Base-by-base conservation (phyloP, 2,113 vertebrate species). In the Crypturellus undulatus region DNA sequence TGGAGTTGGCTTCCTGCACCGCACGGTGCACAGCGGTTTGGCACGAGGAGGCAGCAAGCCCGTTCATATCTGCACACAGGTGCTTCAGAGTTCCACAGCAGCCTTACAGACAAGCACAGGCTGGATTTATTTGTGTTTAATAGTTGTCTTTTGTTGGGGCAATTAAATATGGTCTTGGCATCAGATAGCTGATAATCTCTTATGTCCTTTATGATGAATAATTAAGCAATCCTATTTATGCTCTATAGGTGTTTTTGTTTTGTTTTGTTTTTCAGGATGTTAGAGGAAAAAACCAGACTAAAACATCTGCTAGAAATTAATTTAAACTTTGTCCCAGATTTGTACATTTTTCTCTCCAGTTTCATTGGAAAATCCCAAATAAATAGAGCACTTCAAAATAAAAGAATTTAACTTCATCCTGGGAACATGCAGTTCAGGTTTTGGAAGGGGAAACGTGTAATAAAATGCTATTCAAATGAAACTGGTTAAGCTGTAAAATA, bases 401-500 rank as follows among this genome's bases (percentile, higher is more conserved):
- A 93, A 95, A 92, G 92, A 93, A 95, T 92, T 95, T 98, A 97
- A 98, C 98, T 98, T 98, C 98, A 98, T 98, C 98, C 98, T 98
- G 98, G 98, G 98, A 98, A 98, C 97, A 94, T 49, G 22, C 79
- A 88, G 97, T 98, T 98, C 97, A 98, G 97, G 96, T 90, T 97
- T 97, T 97, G 97, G 97, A 98, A 98, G 97, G 97, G 97, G 97
- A 97, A 97, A 97, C 49, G 69, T 94, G 97, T 95, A 96, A 97
- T 96, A 98, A 98, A 97, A 94, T 87, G 68, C 90, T 81, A 85
- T 70, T 98, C 89, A 96, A 94, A 97, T 97, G 92, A 97, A 97
- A 95, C 95, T 98, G 98, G 97, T 98, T 91, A 97, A 93, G 97
- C 97, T 97, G 97, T 98, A 98, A 99, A 98, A 89, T 98, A 98